Evolutionary conservation across 2,888 invertebrate genomes (phyloP), one percentile per base, ranked within the genome.

Genomic region (Trichopoda pennipes): DNA sequence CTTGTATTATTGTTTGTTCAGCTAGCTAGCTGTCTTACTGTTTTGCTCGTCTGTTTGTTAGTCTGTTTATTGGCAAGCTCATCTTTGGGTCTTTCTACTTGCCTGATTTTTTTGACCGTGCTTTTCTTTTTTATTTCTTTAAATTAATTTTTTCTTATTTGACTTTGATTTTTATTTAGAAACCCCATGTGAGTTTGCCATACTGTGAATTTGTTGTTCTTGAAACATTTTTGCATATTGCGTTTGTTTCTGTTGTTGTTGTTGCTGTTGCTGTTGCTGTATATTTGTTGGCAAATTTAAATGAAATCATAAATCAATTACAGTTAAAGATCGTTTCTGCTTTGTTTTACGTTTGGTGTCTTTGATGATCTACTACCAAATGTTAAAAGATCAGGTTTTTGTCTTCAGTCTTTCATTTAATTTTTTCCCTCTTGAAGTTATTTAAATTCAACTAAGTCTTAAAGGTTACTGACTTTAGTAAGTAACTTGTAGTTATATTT

Each of bases 231-330:
- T 85, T 85, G 80, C 78, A 83, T 83, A 76, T 64, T 79, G 58
- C 58, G 56, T 64, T 55, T 75, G 68, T 53, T 81, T 64, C 79
- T 81, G 28, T 63, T 76, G 68, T 53, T 81, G 68, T 80, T 81
- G 28, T 63, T 76, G 69, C 35, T 68, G 66, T 28, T 66, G 63
- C 64, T 76, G 73, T 44, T 68, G 66, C 19, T 66, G 63, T 63
- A 19, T 49, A 23, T 68, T 73, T 63, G 73, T 75, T 73, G 47
- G 72, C 63, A 77, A 83, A 70, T 60, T 66, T 80, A 83, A 80
- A 80, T 80, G 77, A 80, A 80, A 83, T 80, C 77, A 83, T 83
- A 80, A 78, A 77, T 80, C 80, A 80, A 83, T 80, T 83, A 83
- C 80, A 83, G 83, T 80, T 80, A 83, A 83, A 80, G 77, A 83